These are phyloP conservation scores for Exaiptasia diaphana DNA, from an alignment of 64 coral and sea anemone species.

Conservation along the genomic window DNA sequence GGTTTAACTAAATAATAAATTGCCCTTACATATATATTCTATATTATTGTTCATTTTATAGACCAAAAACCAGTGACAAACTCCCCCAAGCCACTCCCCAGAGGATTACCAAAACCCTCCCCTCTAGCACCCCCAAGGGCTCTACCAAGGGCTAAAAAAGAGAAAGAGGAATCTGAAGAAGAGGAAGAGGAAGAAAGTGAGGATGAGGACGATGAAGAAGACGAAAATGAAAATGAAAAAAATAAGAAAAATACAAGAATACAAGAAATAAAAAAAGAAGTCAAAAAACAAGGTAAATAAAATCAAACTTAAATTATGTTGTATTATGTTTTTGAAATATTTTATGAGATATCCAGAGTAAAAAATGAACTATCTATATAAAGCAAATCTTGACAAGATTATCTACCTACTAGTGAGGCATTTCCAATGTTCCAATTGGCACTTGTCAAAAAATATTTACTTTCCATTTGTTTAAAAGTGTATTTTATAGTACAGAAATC, in stretches of 20 bases:
- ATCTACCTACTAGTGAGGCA: too few relatives aligned
- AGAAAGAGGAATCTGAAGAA: constrained; percentile 11
- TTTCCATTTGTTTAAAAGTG: too few relatives aligned
- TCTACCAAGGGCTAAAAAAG: constrained; percentile 19
- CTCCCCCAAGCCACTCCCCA: background rate
- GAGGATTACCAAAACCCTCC: background rate
- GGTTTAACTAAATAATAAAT: too few relatives aligned
- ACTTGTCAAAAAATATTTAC: too few relatives aligned
- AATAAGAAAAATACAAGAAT: background rate
- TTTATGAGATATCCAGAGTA: too few relatives aligned
- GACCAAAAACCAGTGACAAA: background rate
- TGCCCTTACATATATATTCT: too few relatives aligned
- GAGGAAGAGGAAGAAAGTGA: constrained; percentile 42
- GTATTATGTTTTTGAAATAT: too few relatives aligned
- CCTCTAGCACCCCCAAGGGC: background rate
- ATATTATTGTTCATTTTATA: background rate
- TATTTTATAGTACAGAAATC: too few relatives aligned
- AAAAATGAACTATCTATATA: too few relatives aligned
- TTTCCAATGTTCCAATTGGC: too few relatives aligned
- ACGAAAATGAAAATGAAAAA: background rate
- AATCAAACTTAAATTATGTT: too few relatives aligned
- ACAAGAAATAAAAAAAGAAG: constrained; percentile 4
- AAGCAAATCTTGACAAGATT: too few relatives aligned
- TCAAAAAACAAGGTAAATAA: constrained; percentile 1
- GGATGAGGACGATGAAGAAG: constrained; percentile 24